Evolutionary conservation across 2,797 vertebrate genomes (phyloP).

Genomic region (Gadopsis bispinosus): DNA sequence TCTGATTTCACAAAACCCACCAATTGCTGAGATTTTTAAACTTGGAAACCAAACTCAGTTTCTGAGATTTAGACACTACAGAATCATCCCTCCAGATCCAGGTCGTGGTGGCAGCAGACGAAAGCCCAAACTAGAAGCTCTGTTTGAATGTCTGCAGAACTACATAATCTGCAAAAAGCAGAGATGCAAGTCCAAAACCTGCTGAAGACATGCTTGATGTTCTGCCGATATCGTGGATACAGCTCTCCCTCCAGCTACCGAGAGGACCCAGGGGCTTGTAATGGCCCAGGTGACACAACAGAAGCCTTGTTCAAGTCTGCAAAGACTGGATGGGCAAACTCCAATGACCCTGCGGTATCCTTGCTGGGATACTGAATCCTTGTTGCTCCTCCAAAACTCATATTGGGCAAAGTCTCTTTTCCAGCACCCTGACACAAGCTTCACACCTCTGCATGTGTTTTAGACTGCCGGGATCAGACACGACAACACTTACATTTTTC

Average conservation of each 20-base stretch:
- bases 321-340: background rate
- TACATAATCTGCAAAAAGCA: background rate
- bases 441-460: background rate
- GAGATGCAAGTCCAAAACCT: background rate
- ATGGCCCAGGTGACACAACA: background rate
- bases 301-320: background rate
- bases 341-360: background rate
- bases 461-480: background rate
- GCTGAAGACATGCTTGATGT: background rate
- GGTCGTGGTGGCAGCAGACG: too few species aligned
- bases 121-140: background rate
- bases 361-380: background rate
- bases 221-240: background rate
- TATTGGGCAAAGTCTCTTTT: background rate
- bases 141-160: background rate
- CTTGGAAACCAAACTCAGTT: background rate
- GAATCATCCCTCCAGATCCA: too few species aligned
- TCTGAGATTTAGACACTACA: background rate
- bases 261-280: background rate
- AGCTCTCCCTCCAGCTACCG: background rate
- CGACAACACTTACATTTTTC: too few species aligned
- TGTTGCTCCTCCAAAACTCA: background rate
- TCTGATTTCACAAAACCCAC: background rate
- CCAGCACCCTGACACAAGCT: too few species aligned
- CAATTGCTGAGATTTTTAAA: background rate